These are phyloP conservation scores for Ceraclea dissimilis DNA, from an alignment of 2,888 invertebrate species.

Conservation along the genomic window DNA sequence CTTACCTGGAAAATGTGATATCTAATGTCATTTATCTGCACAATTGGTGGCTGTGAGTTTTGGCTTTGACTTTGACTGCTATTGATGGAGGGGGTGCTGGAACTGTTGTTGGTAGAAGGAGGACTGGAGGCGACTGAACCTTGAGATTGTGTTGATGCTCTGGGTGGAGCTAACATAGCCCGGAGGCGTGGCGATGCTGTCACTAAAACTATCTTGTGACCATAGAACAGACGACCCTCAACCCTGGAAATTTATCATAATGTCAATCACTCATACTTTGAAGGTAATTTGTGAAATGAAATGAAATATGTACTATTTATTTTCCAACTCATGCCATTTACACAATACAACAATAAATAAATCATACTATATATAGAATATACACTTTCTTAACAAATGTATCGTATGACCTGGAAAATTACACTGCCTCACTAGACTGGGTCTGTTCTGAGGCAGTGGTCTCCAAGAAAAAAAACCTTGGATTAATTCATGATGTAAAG, in stretches of 20 bases:
- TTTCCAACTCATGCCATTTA: too few relatives aligned
- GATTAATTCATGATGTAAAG: too few relatives aligned
- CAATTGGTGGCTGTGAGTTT: conserved; percentile 56
- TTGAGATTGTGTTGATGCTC: conserved; percentile 27
- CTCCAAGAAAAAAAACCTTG: too few relatives aligned
- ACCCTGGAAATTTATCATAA: conserved; percentile 54
- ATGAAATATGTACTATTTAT: too few relatives aligned
- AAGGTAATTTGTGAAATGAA: too few relatives aligned
- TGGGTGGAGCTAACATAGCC: conserved; percentile 62
- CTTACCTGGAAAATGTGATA: conserved; percentile 86
- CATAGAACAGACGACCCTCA: conserved; percentile 85
- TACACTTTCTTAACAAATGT: too few relatives aligned
- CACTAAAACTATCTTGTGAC: conserved; percentile 88
- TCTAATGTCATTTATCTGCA: conserved; percentile 87
- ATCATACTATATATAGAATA: too few relatives aligned
- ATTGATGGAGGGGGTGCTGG: conserved; percentile 10
- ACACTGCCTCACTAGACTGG: too few relatives aligned
- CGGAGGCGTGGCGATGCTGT: conserved; percentile 82
- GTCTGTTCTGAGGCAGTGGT: too few relatives aligned
- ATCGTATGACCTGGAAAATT: too few relatives aligned
- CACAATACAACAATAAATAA: too few relatives aligned
- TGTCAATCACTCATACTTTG: too few relatives aligned
- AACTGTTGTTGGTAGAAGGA: conserved; percentile 30
- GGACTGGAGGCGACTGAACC: conserved; percentile 21
- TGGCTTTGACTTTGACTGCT: conserved; percentile 24